Evolutionary conservation across 1,140 invertebrate species (phyloP).

Genomic region (Aporrectodea caliginosa): DNA sequence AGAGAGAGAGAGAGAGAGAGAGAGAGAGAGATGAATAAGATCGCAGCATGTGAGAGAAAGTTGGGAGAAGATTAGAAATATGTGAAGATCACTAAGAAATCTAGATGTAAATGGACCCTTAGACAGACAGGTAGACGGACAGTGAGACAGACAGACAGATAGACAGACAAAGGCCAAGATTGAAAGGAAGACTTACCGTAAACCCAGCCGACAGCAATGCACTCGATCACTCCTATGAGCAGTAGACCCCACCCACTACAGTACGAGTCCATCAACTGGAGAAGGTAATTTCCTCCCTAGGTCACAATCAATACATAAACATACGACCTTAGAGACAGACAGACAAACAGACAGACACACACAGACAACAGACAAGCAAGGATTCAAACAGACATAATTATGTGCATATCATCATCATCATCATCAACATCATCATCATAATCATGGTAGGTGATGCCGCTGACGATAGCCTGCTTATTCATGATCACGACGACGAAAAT

Average conservation of each 20-base stretch:
- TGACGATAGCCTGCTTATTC: background rate
- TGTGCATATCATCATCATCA: background rate
- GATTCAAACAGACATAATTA: too few species aligned
- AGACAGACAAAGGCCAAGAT: background rate
- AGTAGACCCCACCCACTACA: constrained; percentile 79
- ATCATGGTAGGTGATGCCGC: background rate
- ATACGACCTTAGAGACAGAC: too few species aligned
- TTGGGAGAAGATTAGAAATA: background rate
- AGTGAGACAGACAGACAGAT: background rate
- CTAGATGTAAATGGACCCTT: background rate
- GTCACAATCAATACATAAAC: too few species aligned
- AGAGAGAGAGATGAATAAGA: background rate
- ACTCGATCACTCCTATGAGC: constrained; percentile 65
- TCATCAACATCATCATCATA: background rate
- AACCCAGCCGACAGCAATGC: constrained; percentile 70
- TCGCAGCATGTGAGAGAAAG: background rate
- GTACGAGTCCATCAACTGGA: constrained; percentile 79
- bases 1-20: background rate
- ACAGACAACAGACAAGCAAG: too few species aligned
- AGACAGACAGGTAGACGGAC: constrained; percentile 5
- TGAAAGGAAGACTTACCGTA: constrained; percentile 56
- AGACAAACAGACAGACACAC: too few species aligned
- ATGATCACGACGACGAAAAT: background rate
- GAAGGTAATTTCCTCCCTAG: constrained; percentile 71
- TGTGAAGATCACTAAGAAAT: background rate